Evolutionary conservation across 2,797 vertebrate species (phyloP), one percentile per base, ranked within the genome.

Genomic region (Atherinosoma microstoma): DNA sequence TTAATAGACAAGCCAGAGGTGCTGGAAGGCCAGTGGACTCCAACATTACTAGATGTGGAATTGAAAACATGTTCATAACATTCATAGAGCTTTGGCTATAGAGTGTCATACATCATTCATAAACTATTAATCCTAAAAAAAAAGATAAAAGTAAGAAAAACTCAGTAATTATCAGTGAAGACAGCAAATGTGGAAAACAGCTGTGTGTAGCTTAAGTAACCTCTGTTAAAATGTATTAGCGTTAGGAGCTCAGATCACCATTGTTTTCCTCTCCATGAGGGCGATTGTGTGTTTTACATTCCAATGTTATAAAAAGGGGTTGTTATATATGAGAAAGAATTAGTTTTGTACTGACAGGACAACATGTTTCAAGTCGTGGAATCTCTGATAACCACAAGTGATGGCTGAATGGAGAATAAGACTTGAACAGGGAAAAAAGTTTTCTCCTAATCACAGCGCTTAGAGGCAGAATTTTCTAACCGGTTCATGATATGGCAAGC

Each of bases 361-460:
- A 24, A 64, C 56, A 32, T 38, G 3, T 70, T 76, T 75, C 22
- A 49, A 36, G 42, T 47, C 59, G 24, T 64, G 54, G 12, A 70
- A 60, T 70, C 58, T 70, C 57, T 11, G 7, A 76, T 79, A 66
- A 83, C 78, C 65, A 73, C 45, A 65, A 45, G 36, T 42, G 62
- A 64, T 24, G 51, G 53, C 27, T 30, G 53, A 56, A 56, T 16
- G 15, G 53, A n/a, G 49, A 22, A 22, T 10, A 9, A 7, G 47
- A 47, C 49, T 10, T 15, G 45, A 47, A 45, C 36, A 63, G 45
- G 22, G 42, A 24, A 57, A 63, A 60, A 64, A 56, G 58, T 64
- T 54, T 35, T 47, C 36, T 58, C 6, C 56, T 73, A 40, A 69
- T 68, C 56, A 54, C 34, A 40, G 49, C 3, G 20, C 64, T 67